These are phyloP conservation scores for Nestor notabilis DNA, from an alignment of 2,113 vertebrate species.

Conservation along the genomic window DNA sequence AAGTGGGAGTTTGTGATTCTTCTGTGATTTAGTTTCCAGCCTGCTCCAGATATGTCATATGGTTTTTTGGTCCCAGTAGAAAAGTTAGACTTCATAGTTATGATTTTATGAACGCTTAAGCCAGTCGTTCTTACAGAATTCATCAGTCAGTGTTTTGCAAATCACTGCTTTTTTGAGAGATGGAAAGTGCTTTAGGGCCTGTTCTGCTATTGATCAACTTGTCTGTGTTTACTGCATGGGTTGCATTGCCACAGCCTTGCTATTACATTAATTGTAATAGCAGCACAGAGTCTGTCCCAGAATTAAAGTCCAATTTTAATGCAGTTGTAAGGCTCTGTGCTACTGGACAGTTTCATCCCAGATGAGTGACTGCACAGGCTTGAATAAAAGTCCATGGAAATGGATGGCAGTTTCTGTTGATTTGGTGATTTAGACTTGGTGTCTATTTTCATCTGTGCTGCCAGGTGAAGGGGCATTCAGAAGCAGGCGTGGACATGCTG, in stretches of 20 bases:
- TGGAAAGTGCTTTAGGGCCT: not conserved
- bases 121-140: not conserved
- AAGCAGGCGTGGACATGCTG: not conserved
- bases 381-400: not conserved
- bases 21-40: constrained; percentile 26
- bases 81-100: constrained; percentile 22
- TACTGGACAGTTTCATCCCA: not conserved
- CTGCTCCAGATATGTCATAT: not conserved
- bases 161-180: constrained; percentile 41
- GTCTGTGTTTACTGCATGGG: not conserved
- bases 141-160: not conserved
- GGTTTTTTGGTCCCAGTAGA: not conserved
- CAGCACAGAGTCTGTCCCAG: not conserved
- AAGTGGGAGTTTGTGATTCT: constrained; percentile 6
- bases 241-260: not conserved
- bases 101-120: constrained; percentile 3
- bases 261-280: not conserved
- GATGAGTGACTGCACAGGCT: not conserved
- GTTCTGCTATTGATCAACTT: not conserved
- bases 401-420: not conserved
- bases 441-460: not conserved
- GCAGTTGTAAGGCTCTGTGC: not conserved
- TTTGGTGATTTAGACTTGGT: not conserved
- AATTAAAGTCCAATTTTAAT: not conserved
- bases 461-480: not conserved